Percentiles rank a stretch among this genome's conserved stretches.
Conservation (phyloP, 2,888 invertebrate genomes). For the Macrosoma leucophasiata region DNA sequence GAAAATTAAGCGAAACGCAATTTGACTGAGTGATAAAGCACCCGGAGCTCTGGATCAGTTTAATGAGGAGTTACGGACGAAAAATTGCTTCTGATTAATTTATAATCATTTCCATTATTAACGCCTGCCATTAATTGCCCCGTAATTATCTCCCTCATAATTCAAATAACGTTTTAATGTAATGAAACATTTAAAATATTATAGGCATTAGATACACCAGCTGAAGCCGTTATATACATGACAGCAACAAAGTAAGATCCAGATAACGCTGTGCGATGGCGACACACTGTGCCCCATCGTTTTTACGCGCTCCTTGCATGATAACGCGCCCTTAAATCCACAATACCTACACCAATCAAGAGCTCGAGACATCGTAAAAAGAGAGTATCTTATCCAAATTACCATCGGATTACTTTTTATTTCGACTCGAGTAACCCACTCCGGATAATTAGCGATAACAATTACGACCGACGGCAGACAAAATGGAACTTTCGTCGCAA, state of each 20-base stretch:
- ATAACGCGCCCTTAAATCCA: conserved; percentile 52
- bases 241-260: conserved; percentile 34
- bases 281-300: conserved; percentile 46
- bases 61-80: conserved; percentile 69
- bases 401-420: conserved; percentile 61
- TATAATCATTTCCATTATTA: conserved; percentile 53
- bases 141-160: conserved; percentile 39
- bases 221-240: conserved; percentile 14
- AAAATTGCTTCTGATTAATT: conserved; percentile 63
- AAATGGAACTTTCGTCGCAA: conserved; percentile 31
- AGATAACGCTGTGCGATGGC: conserved; percentile 41
- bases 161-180: conserved; percentile 31
- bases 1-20: conserved; percentile 76
- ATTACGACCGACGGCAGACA: conserved; percentile 27
- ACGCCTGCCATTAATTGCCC: conserved; percentile 39
- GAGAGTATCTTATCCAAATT: conserved; percentile 56
- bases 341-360: conserved; percentile 48
- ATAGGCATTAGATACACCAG: conserved; percentile 13
- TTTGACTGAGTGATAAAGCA: conserved; percentile 75
- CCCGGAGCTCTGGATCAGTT: conserved; percentile 64
- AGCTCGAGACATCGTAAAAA: conserved; percentile 47
- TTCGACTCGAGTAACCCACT: conserved; percentile 47
- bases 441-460: conserved; percentile 54
- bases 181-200: conserved; percentile 22
- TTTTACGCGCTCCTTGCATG: conserved; percentile 61